Conservation (phyloP, 2,113 vertebrate genomes). For the Aptenodytes patagonicus region DNA sequence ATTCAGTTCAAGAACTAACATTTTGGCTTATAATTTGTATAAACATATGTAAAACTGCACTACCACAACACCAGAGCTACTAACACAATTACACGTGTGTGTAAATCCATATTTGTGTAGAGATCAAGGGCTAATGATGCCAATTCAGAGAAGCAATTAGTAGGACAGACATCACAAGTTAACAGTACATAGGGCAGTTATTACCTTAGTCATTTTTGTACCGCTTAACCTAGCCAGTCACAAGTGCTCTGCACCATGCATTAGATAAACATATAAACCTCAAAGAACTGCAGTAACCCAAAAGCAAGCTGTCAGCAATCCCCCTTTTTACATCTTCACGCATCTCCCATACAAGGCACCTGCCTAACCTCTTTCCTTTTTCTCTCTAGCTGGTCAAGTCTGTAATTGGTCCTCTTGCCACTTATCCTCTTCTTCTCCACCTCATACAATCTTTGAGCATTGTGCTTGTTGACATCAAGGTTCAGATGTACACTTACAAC, state of each 20-base stretch:
- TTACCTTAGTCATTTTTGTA: background rate
- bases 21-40: background rate
- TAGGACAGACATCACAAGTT: background rate
- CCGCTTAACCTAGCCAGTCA: background rate
- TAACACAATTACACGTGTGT: background rate
- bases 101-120: background rate
- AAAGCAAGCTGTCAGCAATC: background rate
- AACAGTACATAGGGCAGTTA: background rate
- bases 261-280: background rate
- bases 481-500: slow-evolving; percentile 78
- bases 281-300: background rate
- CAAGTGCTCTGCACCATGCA: background rate
- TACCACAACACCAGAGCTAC: background rate
- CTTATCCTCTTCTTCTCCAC: slow-evolving; percentile 77
- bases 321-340: background rate
- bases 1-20: background rate
- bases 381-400: slow-evolving; percentile 78
- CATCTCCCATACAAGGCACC: background rate
- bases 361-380: slow-evolving; percentile 81
- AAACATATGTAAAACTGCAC: background rate
- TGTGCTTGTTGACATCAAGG: slow-evolving; percentile 79
- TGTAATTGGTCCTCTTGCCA: slow-evolving; percentile 68
- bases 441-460: slow-evolving; percentile 79
- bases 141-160: background rate
- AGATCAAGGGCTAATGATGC: background rate